These are phyloP conservation scores for Tyrannus savana DNA, from an alignment of 2,113 vertebrate species.

Conservation along the genomic window DNA sequence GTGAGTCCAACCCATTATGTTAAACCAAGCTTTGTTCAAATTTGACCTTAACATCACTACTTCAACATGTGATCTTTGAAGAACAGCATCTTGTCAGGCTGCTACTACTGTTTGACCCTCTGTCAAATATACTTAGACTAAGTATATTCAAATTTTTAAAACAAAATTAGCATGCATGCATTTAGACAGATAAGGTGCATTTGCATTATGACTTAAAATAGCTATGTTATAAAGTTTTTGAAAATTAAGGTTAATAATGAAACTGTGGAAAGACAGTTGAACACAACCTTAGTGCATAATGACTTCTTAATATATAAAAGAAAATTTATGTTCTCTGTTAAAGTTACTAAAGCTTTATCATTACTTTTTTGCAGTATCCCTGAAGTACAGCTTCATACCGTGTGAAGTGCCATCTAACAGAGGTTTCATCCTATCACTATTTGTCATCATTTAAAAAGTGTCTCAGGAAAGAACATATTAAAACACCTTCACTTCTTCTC, in stretches of 20 bases:
- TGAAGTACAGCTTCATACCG: neutral
- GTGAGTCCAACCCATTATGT: neutral
- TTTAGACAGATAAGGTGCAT: neutral
- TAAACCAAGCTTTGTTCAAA: neutral
- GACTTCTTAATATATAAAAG: neutral
- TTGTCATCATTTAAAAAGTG: constrained; percentile 18
- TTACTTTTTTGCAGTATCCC: neutral
- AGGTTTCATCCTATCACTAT: neutral
- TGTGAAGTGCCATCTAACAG: neutral
- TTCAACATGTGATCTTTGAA: neutral
- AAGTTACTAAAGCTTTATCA: constrained; percentile 6
- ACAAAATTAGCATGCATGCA: neutral
- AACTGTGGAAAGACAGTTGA: neutral
- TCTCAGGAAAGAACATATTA: neutral
- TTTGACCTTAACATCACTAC: neutral
- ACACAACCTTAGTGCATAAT: neutral
- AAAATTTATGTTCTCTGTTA: neutral
- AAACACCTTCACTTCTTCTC: neutral
- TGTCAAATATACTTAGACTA: neutral
- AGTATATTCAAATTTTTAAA: neutral
- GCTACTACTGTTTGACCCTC: neutral
- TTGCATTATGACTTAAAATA: neutral
- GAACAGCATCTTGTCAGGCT: neutral
- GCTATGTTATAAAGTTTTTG: neutral
- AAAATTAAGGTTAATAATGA: neutral